phyloP scores from a whole-genome alignment of 92 coral and sea anemone species.

The Parazoanthus darwini region DNA sequence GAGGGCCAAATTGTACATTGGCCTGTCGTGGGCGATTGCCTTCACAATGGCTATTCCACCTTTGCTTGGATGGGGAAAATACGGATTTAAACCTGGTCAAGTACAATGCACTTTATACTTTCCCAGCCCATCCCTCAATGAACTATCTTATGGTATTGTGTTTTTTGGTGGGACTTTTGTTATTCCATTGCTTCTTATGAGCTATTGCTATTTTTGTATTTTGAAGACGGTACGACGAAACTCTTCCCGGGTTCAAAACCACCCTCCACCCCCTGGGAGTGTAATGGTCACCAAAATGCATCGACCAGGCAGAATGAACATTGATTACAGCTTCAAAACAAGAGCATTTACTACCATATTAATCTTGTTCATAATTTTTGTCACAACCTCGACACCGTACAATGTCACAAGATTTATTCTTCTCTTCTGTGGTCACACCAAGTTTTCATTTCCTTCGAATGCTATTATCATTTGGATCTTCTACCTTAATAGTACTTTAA shows the following conservation, averaged over 20 bases:
- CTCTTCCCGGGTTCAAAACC: slow-evolving; percentile 88
- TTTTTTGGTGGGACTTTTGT: slow-evolving; percentile 67
- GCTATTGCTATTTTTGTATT: slow-evolving; percentile 79
- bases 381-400: slow-evolving; percentile 80
- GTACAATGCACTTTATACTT: slow-evolving; percentile 75
- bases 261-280: slow-evolving; percentile 85
- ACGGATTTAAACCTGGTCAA: slow-evolving; percentile 72
- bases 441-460: slow-evolving; percentile 54
- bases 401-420: slow-evolving; percentile 62
- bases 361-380: slow-evolving; percentile 80
- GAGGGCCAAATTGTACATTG: slow-evolving; percentile 84
- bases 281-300: slow-evolving; percentile 83
- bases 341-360: slow-evolving; percentile 94
- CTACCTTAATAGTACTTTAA: slow-evolving; percentile 85
- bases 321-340: slow-evolving; percentile 97
- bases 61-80: slow-evolving; percentile 85
- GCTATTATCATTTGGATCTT: slow-evolving; percentile 73
- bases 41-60: slow-evolving; percentile 81
- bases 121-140: slow-evolving; percentile 49
- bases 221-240: slow-evolving; percentile 89
- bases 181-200: slow-evolving; percentile 78
- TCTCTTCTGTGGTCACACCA: slow-evolving; percentile 57
- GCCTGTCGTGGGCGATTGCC: slow-evolving; percentile 80
- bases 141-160: slow-evolving; percentile 76
- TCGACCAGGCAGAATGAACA: slow-evolving; percentile 93